Base-by-base conservation (phyloP, 2,888 invertebrate species). In the Leucoma salicis region DNA sequence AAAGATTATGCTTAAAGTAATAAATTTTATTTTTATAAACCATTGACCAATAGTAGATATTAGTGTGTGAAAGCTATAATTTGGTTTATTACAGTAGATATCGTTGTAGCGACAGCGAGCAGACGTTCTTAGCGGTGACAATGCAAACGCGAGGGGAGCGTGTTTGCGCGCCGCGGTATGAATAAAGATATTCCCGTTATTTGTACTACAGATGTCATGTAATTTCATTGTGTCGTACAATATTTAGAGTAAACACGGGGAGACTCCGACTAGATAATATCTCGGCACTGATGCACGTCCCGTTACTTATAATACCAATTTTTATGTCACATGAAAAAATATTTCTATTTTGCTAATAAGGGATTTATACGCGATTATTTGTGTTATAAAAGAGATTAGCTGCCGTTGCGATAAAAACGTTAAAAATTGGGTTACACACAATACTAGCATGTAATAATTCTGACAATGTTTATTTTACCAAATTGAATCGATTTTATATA, bases 191-290 rank as follows among this genome's bases (percentile, higher is more conserved):
- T 87, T 80, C 85, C 78, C 82, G 85, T 86, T 88, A 89, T 89
- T 88, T 88, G 89, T 84, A 81, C 71, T 89, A 87, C 89, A 89
- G 89, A 89, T 89, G 89, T 89, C 88, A 88, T 88, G 88, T 89
- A 87, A 88, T 88, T 81, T 88, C 82, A 89, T 88, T 89, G 87
- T 89, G 83, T 77, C 82, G 75, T 74, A 78, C 85, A 87, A 89
- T 86, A 87, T 88, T 88, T 88, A 81, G 84, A 83, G 81, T 83
- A 88, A 88, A 89, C 85, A 89, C 74, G 77, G 88, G 87, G 84
- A 77, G 77, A 76, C 68, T 71, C 70, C 47, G 66, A 72, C 66
- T 65, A 82, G 87, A 88, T 88, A 88, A 82, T 73, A 88, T 86
- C 87, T 81, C 75, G 69, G 70, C 76, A 74, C 71, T 74, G 72